Base-by-base conservation (phyloP, 1,140 invertebrate genomes). In the Cyclargus thomasi region DNA sequence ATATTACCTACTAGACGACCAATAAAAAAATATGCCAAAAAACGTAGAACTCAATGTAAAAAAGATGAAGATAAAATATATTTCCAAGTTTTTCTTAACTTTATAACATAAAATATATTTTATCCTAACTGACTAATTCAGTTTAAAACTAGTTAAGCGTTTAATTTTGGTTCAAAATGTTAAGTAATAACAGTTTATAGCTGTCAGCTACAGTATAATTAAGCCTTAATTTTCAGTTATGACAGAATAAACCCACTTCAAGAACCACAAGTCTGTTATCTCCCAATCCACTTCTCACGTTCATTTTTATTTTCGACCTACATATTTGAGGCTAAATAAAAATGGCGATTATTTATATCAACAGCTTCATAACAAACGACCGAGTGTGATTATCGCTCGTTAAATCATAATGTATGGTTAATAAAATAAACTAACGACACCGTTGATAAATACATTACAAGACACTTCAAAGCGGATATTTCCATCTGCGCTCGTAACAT, bases 331-430 rank as follows among this genome's bases (percentile, higher is more conserved):
- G n/a, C 17, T 18, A 57, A 57, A 35, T 57, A 29, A 57, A 21
- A 29, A 18, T 14, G 22, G 22, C 53, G 22, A 53, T 65, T 59
- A 59, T 59, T 59, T 59, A 59, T 21, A 20, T 59, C 71, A 78
- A 75, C 74, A 72, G 74, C 74, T 76, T 75, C 39, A 47, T 82
- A 84, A 82, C 76, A 79, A 81, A 79, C 73, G 75, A 70, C 70
- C 77, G 73, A 74, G 70, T 70, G 74, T 74, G 74, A 82, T 80
- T 84, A 83, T 77, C 74, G 80, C 76, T 78, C 79, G 80, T 81
- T 83, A 83, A 81, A 76, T 72, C 75, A 77, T 87, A 80, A 87
- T 84, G 79, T 80, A 83, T 85, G 79, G 80, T 72, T 77, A 81
- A 85, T 87, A 84, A 82, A 83, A 69, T 70, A 73, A 74, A 78